Base-by-base conservation (phyloP, 2,797 vertebrate genomes). In the Capromys pilorides region DNA sequence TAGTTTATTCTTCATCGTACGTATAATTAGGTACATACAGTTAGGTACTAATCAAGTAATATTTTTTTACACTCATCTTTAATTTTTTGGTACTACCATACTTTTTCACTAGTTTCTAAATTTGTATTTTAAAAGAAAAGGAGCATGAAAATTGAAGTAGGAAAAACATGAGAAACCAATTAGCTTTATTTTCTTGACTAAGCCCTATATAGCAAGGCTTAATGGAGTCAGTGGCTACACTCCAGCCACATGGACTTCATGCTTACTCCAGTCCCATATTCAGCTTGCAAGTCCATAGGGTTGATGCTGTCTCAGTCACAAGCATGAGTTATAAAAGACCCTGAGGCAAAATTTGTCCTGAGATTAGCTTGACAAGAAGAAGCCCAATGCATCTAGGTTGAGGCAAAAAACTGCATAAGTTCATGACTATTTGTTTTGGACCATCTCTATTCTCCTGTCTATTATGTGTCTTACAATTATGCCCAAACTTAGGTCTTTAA, bases 101-200 rank as follows among this genome's bases (percentile, higher is more conserved):
- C 33, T 59, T 92, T 86, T 54, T 69, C 61, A 59, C 8, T 61
- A 77, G 66, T 61, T 90, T 92, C 57, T 78, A 86, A 36, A 62
- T 45, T 75, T 6, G 26, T 67, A 93, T 79, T 93, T 84, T 39
- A 84, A 87, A 84, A 94, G 39, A 71, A 94, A 95, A 83, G 39
- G 93, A 77, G 61, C 28, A 77, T 71, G 22, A 69, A 69, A 59
- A 33, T 5, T 62, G 11, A 81, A 94, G 54, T 26, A 93, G 84
- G 49, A 69, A 84, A 91, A 84, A 33, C 71, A 77, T 45, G n/a
- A 80, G 19, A 28, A 91, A 33, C 7, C 14, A 87, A 90, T 39
- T 78, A 75, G 79, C 7, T 83, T 61, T 41, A 69, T 21, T 39
- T 2, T 22, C 77, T 22, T 57, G 64, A 93, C 28, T 14, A 90